Percentiles rank a stretch among this genome's conserved stretches.
phyloP scores from a whole-genome alignment of 2,888 invertebrate genomes.

The Camptogramma bilineatum region DNA sequence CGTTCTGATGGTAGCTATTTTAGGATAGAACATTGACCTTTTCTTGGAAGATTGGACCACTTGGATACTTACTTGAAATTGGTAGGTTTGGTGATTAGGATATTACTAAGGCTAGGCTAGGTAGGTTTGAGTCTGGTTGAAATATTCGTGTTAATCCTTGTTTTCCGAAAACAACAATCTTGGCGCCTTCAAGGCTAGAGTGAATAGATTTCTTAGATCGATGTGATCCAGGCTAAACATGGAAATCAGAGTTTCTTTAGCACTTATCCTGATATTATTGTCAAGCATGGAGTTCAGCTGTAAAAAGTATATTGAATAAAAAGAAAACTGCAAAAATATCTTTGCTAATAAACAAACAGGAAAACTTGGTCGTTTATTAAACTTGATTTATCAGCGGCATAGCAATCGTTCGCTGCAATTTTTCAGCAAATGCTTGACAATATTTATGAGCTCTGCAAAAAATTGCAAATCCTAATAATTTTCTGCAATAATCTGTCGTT shows the following conservation, averaged over 20 bases:
- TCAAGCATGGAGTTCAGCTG: no score
- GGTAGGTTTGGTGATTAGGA: not conserved
- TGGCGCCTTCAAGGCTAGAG: no score
- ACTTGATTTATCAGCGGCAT: constrained; percentile 22
- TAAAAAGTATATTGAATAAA: not conserved
- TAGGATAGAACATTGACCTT: constrained; percentile 55
- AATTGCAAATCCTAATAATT: constrained; percentile 9
- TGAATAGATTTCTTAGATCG: no score
- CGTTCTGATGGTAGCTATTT: constrained; percentile 46
- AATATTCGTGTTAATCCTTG: no score
- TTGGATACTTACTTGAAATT: not conserved
- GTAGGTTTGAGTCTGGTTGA: not conserved
- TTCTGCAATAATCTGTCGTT: not conserved
- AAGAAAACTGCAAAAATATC: not conserved
- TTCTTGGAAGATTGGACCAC: constrained; percentile 30
- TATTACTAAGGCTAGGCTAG: not conserved
- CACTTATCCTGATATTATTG: no score
- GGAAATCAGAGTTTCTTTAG: no score
- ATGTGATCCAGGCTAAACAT: no score
- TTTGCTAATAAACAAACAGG: not conserved
- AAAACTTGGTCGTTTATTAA: constrained; percentile 8
- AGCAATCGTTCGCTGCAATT: constrained; percentile 15
- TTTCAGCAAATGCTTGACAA: constrained; percentile 9
- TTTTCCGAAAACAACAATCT: no score
- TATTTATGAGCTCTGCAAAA: constrained; percentile 18